Base-by-base conservation (phyloP, 2,113 vertebrate genomes). In the Furnarius figulus region DNA sequence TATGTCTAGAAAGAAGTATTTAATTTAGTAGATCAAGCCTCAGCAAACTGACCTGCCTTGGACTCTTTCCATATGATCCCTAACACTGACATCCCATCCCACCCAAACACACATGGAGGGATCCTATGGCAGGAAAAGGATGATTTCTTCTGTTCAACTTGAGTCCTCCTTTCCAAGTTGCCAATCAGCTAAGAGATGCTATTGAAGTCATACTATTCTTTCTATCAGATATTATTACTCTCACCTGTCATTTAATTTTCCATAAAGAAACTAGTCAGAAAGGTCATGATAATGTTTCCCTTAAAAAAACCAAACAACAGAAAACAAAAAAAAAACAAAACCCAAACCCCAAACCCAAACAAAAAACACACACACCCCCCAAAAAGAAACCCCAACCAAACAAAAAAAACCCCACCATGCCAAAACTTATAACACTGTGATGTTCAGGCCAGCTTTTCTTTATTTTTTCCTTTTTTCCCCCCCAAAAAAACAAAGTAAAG, bases 401-500 rank as follows among this genome's bases (percentile, higher is more conserved):
- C 25, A 50, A 23, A 25, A 25, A 24, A 50, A 47, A 47, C 9
- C 19, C 53, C 30, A 47, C 22, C 46, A 47, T 23, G 22, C 22
- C 13, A 40, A 75, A 92, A 40, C 6, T 19, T 35, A 37, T 1
- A 59, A 25, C 4, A 4, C 33, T 27, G 7, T 22, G 9, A 61
- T 40, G 10, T 70, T 65, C 39, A 82, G 16, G 7, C 1, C 6
- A 40, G n/a, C 5, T 63, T 65, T 73, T 37, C 15, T 35, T 2
- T 5, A n/a, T n/a, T 23, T 61, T 14, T 28, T 42, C 20, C 49
- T 14, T 28, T 42, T 28, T 31, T 46, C 5, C 1, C 4, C 8
- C 1, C 1, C 2, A 35, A 50, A 35, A 50, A 58, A 24, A 0
- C 28, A 67, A 3, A 10, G 2, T 7, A 35, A 84, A 56, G 12